Percentiles rank a stretch among this genome's conserved stretches.
Conservation (phyloP, 2,113 vertebrate species). For the Ivindomyrus marchei region DNA sequence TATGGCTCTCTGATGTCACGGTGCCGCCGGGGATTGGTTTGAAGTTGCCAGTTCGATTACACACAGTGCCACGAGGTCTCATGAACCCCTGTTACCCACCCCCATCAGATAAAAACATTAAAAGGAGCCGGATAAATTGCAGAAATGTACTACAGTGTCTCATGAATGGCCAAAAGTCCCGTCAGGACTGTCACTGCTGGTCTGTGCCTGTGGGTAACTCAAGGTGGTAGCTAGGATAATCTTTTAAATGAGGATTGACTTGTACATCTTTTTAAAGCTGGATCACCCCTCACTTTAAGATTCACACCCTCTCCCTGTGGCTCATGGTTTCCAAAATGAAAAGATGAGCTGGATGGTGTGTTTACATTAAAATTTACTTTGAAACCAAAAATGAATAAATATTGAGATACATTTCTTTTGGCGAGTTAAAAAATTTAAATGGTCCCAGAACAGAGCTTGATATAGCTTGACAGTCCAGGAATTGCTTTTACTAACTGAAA, state of each 20-base stretch:
- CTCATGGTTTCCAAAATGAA: not conserved
- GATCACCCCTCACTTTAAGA: not conserved
- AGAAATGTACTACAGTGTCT: not conserved
- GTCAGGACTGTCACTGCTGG: not conserved
- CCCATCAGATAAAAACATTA: not conserved
- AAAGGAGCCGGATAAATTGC: not conserved
- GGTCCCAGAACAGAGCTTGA: not conserved
- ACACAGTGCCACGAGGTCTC: not conserved
- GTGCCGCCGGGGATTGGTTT: not conserved
- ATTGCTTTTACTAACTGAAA: not conserved
- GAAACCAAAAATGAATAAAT: not conserved
- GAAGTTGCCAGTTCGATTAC: conserved; percentile 7
- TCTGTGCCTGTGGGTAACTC: not conserved
- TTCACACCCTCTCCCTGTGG: not conserved
- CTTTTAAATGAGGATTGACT: not conserved
- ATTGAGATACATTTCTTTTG: not conserved
- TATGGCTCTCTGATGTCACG: not conserved
- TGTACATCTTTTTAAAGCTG: not conserved
- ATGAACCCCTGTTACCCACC: not conserved
- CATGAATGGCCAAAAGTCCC: not conserved
- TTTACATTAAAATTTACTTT: not conserved
- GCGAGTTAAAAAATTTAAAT: not conserved
- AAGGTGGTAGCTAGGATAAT: not conserved
- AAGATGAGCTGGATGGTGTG: not conserved
- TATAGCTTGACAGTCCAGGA: not conserved